Percentiles rank a stretch among this genome's conserved stretches.
Conservation (phyloP, 1,140 invertebrate genomes). For the Bradysia coprophila region DNA sequence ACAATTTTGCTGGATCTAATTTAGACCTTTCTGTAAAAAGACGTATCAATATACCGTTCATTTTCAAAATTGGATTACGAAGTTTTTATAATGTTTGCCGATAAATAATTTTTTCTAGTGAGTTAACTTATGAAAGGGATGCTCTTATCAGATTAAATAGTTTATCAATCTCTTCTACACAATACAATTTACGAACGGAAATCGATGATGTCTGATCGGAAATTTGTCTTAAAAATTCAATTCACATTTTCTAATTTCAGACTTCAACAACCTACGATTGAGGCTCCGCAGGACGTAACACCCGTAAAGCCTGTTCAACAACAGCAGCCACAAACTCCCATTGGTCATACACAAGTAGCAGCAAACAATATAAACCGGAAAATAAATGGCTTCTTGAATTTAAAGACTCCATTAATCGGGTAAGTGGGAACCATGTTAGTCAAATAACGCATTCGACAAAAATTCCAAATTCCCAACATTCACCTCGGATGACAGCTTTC, state of each 20-base stretch:
- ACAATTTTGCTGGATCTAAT: too few relatives aligned
- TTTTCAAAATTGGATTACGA: background rate
- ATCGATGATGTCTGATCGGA: too few relatives aligned
- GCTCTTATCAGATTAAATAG: background rate
- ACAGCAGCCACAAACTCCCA: constrained; percentile 2
- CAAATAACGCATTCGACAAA: background rate
- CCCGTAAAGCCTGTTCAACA: constrained; percentile 13
- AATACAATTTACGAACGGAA: too few relatives aligned
- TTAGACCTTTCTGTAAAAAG: too few relatives aligned
- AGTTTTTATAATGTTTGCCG: background rate
- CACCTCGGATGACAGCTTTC: too few relatives aligned
- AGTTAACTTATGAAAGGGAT: too few relatives aligned
- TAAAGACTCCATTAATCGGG: constrained; percentile 62
- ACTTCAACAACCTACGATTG: too few relatives aligned
- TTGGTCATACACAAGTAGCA: constrained; percentile 5
- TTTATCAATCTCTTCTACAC: background rate
- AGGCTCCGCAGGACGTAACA: too few relatives aligned
- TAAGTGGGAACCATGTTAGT: too few relatives aligned
- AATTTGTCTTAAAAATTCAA: too few relatives aligned
- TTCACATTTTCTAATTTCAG: too few relatives aligned
- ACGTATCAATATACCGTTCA: background rate
- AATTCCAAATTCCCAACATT: background rate
- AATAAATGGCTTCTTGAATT: constrained; percentile 51
- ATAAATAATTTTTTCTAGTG: background rate
- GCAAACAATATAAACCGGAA: constrained; percentile 24